Base-by-base conservation (phyloP, 2,888 invertebrate species). In the Rapana venosa region DNA sequence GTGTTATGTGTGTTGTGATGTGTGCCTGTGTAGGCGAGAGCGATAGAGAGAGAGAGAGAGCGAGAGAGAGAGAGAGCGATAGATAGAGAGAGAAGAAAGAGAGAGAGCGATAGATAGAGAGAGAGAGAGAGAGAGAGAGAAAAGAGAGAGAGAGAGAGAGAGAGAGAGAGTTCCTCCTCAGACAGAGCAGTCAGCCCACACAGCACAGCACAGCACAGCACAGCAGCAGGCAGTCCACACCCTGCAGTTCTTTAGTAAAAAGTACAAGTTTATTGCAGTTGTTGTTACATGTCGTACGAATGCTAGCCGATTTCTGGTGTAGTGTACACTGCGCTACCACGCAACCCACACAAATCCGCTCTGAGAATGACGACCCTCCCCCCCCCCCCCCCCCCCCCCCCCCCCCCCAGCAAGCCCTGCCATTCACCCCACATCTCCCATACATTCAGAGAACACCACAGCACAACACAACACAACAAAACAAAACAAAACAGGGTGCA, bases 241-340 rank as follows among this genome's bases (percentile, higher is more conserved):
- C n/a, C 56, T 6, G 17, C 56, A 86, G 6, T 66, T 2, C 13
- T 74, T 88, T 58, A 36, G 32, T 81, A 88, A 32, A 79, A 88
- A 88, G 58, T 79, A 77, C 26, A 79, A 61, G 61, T 88, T 88
- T 81, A 88, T 81, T 88, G 88, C 81, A 79, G 17, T 74, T 88
- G 17, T 74, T 88, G n/a, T 61, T 77, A 58, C 74, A 74, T 87
- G 26, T 36, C n/a, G 70, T 87, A 87, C 36, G 74, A 74, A 87
- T 70, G 36, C 87, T 87, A 87, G 87, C 74, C 47, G 47, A 26
- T 47, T 30, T 74, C 74, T 74, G n/a, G 36, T 70, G 70, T 36
- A 36, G 15, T 87, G 74, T 66, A 87, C 26, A 70, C 70, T 74
- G 87, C 70, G 47, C 87, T 11, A 66, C 66, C 86, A 86, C 20